phyloP scores from a whole-genome alignment of 37 sponge, comb jelly and placozoan genomes.

The Corticium candelabrum region DNA sequence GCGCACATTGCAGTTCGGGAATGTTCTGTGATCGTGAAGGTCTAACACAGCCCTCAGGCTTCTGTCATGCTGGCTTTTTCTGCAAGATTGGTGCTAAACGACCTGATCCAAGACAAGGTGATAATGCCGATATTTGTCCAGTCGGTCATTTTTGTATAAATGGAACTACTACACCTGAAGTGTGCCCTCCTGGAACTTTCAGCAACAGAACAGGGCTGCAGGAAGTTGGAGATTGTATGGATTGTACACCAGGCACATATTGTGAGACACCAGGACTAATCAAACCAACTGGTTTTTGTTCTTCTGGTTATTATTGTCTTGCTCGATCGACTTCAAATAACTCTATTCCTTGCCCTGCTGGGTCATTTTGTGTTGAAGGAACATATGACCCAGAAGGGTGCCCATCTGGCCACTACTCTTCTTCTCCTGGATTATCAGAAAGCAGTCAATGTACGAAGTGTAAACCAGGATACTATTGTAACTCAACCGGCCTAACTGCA shows the following conservation, averaged over 20 bases:
- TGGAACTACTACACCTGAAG: slow-evolving; percentile 10
- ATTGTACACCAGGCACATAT: slow-evolving; percentile 20
- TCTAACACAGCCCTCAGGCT: neutral
- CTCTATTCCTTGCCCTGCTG: neutral
- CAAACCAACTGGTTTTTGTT: slow-evolving; percentile 13
- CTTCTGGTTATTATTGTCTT: slow-evolving; percentile 20
- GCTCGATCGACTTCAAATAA: neutral
- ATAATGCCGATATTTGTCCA: slow-evolving; percentile 26
- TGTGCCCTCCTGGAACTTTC: slow-evolving; percentile 21
- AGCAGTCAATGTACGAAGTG: slow-evolving; percentile 15
- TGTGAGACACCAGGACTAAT: slow-evolving; percentile 18
- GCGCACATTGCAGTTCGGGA: slow-evolving; percentile 21
- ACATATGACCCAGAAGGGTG: neutral
- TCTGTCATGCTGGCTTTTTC: slow-evolving; percentile 26
- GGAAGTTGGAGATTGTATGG: slow-evolving; percentile 5
- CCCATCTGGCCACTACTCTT: neutral
- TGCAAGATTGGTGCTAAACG: slow-evolving; percentile 18
- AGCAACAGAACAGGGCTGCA: slow-evolving; percentile 12
- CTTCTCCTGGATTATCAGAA: neutral
- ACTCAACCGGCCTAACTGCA: slow-evolving; percentile 16
- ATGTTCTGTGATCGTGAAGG: slow-evolving; percentile 9
- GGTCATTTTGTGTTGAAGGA: neutral
- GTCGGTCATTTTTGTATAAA: slow-evolving; percentile 16
- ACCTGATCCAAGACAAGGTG: slow-evolving; percentile 19
- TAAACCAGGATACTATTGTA: slow-evolving; percentile 21